Evolutionary conservation across 2,888 invertebrate genomes (phyloP).

Genomic region (Caenorhabditis sinica): DNA sequence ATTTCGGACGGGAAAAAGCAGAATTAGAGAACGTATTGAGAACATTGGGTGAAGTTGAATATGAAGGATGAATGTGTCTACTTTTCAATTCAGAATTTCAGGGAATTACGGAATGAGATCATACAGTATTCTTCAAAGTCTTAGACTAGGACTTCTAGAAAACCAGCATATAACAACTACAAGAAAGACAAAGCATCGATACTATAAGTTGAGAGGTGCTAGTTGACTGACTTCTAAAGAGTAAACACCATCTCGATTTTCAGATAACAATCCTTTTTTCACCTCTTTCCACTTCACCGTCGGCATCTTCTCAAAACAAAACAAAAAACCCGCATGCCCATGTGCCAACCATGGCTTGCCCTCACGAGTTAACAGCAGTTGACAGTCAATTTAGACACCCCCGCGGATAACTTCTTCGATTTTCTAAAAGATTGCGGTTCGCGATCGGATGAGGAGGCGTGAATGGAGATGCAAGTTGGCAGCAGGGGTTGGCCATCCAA

Average conservation of each 20-base stretch:
- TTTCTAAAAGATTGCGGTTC: constrained; percentile 51
- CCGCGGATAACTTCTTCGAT: neutral
- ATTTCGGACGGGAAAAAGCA: too few species aligned
- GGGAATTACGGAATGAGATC: too few species aligned
- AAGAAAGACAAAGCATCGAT: too few species aligned
- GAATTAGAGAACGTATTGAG: too few species aligned
- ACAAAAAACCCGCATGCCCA: neutral
- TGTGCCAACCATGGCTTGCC: neutral
- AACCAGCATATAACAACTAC: too few species aligned
- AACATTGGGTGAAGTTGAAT: too few species aligned
- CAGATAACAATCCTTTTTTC: constrained; percentile 11
- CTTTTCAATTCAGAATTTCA: too few species aligned
- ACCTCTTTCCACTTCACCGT: neutral
- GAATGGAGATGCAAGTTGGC: constrained; percentile 60
- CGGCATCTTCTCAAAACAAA: neutral
- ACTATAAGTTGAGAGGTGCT: too few species aligned
- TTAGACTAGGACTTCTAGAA: too few species aligned
- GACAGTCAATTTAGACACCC: constrained; percentile 51
- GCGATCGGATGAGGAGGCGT: constrained; percentile 49
- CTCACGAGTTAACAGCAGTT: constrained; percentile 20
- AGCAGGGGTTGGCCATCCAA: constrained; percentile 17
- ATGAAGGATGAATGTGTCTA: too few species aligned
- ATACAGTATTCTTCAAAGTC: too few species aligned
- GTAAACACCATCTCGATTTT: neutral
- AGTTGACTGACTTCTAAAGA: neutral